Conservation (phyloP, 2,797 vertebrate species). For the Enteromius afrohamiltoni region DNA sequence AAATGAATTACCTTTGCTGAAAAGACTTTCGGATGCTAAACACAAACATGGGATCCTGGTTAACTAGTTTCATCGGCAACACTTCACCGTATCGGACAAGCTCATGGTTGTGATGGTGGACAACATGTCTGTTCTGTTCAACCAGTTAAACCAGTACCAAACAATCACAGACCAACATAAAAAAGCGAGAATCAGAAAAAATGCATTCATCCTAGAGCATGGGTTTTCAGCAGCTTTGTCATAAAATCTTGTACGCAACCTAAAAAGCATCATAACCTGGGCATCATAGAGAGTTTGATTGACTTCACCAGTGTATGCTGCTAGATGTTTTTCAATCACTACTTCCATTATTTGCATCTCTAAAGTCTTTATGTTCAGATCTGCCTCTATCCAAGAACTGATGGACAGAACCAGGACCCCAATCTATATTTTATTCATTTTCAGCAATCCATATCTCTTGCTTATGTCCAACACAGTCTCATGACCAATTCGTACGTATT, state of each 20-base stretch:
- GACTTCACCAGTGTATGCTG: neutral
- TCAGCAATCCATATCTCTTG: too few relatives aligned
- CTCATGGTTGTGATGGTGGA: neutral
- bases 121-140: neutral
- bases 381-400: too few relatives aligned
- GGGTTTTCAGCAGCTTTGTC: neutral
- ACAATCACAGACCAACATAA: neutral
- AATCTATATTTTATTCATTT: too few relatives aligned
- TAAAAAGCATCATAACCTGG: neutral
- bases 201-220: neutral
- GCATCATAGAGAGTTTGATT: neutral
- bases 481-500: too few relatives aligned
- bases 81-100: neutral
- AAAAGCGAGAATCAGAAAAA: neutral
- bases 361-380: too few relatives aligned
- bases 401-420: too few relatives aligned
- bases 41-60: neutral
- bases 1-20: neutral
- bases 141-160: constrained; percentile 1
- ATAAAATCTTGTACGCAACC: neutral
- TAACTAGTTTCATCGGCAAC: neutral
- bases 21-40: neutral
- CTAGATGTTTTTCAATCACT: neutral
- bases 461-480: too few relatives aligned
- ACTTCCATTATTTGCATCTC: too few relatives aligned